A percentile compares a stretch with the other conserved stretches of the same genome.
These are phyloP conservation scores for Megalops cyprinoides DNA, from an alignment of 2,797 vertebrate genomes.

Conservation along the genomic window DNA sequence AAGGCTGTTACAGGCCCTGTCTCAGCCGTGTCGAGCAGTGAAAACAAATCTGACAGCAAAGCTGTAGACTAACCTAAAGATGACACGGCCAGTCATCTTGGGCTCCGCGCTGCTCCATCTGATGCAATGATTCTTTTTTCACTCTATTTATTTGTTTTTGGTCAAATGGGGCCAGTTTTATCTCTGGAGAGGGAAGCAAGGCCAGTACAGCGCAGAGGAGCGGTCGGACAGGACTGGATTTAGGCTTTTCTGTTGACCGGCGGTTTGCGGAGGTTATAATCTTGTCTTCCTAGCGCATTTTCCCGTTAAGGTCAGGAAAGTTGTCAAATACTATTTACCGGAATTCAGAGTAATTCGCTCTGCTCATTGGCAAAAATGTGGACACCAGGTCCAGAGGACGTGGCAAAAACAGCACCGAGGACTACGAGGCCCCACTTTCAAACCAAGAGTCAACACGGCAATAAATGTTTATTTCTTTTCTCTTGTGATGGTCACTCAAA, in stretches of 20 bases:
- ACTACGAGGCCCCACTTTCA: slow-evolving; percentile 59
- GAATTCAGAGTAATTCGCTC: slow-evolving; percentile 67
- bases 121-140: slow-evolving; percentile 57
- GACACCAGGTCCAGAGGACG: slow-evolving; percentile 51
- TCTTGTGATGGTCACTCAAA: slow-evolving; percentile 60
- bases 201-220: slow-evolving; percentile 65
- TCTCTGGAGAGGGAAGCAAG: slow-evolving; percentile 50
- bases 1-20: background rate
- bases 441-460: slow-evolving; percentile 46
- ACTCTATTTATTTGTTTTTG: slow-evolving; percentile 74
- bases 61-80: background rate
- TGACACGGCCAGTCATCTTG: background rate
- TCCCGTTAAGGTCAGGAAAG: slow-evolving; percentile 74
- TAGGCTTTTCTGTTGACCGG: slow-evolving; percentile 74
- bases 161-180: slow-evolving; percentile 66
- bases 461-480: slow-evolving; percentile 65
- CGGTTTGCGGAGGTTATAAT: slow-evolving; percentile 74
- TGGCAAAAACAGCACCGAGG: slow-evolving; percentile 57
- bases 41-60: background rate
- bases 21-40: background rate
- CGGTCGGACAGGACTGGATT: slow-evolving; percentile 66
- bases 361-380: slow-evolving; percentile 52
- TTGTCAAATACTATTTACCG: slow-evolving; percentile 71
- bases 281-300: slow-evolving; percentile 74
- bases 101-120: background rate